Evolutionary conservation across 2,888 invertebrate species (phyloP), one percentile per base, ranked within the genome.

Genomic region (Gastrophysa polygoni): DNA sequence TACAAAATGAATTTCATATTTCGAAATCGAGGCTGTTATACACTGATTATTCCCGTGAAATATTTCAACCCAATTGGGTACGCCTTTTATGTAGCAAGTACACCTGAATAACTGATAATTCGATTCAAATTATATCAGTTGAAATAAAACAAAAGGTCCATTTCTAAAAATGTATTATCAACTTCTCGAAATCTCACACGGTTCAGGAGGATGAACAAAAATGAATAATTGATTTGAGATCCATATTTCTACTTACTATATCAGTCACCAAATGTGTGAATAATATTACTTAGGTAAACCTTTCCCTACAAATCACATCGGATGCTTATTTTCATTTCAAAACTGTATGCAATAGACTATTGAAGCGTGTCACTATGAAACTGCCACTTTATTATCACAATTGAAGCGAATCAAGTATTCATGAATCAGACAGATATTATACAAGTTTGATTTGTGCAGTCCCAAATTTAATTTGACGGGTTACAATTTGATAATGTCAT

Each of bases 271-370:
- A 32, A 32, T 32, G 32, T 32, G 32, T 32, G 24, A 24, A 7
- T 3, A 7, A 24, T 24, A 24, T 24, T 24, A 5, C 7, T 7
- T 7, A 7, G 24, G 24, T 24, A 24, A 24, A 24, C 24, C 7
- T 24, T 24, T 24, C 24, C n/a, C n/a, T n/a, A 24, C 4, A 32
- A 11, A 32, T 32, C 32, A 32, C 32, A 32, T 32, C 10, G 32
- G 10, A 32, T 48, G 47, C 29, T 58, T 48, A 49, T 48, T 32
- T 49, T 50, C 10, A 50, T 34, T 58, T 38, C 10, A 34, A 49
- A 67, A 69, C 57, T 67, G 63, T 66, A 64, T 64, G 67, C 65
- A 64, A 62, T 66, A 68, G 63, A 68, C 70, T 70, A 71, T 64
- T 67, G 59, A 69, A 71, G 70, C 70, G 38, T 21, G 52, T 52